Evolutionary conservation across 2,888 invertebrate genomes (phyloP), one percentile per base, ranked within the genome.

Genomic region (Saturnia japonica): DNA sequence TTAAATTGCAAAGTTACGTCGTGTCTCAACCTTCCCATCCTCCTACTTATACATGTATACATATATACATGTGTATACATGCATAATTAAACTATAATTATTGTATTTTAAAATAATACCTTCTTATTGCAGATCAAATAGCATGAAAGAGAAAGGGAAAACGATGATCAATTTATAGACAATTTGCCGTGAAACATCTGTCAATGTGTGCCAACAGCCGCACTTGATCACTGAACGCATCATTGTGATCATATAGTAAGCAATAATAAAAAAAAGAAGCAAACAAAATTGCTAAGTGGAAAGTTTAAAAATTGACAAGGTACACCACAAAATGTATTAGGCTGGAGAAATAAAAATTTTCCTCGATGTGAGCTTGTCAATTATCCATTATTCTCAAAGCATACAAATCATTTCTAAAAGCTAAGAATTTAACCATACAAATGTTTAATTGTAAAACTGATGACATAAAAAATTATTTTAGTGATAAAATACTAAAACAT

Each of bases 1-100:
- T 76, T 77, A 42, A 42, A 67, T 70, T 70, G 43, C 70, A 70
- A 67, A 54, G 12, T 47, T 40, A 16, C 43, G 8, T 28, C 51
- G n/a, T 19, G n/a, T 62, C 51, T 51, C 34, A 22, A 12, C 45
- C 54, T 67, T 42, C 51, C 19, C n/a, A n/a, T n/a, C n/a, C n/a
- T n/a, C n/a, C n/a, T n/a, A n/a, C n/a, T n/a, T n/a, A n/a, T n/a
- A n/a, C n/a, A n/a, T n/a, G n/a, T n/a, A n/a, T n/a, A n/a, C n/a
- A n/a, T n/a, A n/a, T n/a, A n/a, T 66, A 34, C 14, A 40, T 66
- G 19, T 16, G 11, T 54, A 19, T 68, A 51, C 34, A 62, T 62
- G 47, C 7, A 47, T 19, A 54, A 22, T 54, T 54, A 22, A 22
- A 54, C 54, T 22, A n/a, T n/a, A n/a, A n/a, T n/a, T 22, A 60